Conservation (phyloP, 2,888 invertebrate genomes). For the Aspidiotus destructor region DNA sequence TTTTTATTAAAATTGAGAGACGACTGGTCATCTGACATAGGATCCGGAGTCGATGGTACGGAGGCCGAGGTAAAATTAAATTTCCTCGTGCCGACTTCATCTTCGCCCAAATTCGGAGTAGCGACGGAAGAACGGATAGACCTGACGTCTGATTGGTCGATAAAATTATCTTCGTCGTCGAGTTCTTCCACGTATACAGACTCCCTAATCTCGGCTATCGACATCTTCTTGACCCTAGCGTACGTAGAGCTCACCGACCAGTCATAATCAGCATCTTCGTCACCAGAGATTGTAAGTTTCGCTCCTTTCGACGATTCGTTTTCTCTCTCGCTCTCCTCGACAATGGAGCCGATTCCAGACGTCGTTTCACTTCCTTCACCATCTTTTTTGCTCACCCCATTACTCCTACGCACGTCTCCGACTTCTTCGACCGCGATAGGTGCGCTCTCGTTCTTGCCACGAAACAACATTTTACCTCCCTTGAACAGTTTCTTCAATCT, state of each 20-base stretch:
- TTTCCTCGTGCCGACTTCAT: neutral
- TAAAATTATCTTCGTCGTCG: neutral
- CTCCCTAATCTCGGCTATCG: constrained; percentile 6
- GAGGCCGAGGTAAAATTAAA: neutral
- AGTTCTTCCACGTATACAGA: constrained; percentile 12
- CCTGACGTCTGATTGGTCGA: too few species aligned
- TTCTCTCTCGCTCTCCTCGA: neutral
- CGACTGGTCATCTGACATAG: neutral
- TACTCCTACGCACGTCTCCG: constrained; percentile 14
- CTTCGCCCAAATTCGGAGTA: neutral
- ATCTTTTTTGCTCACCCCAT: constrained; percentile 5
- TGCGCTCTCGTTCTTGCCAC: constrained; percentile 21
- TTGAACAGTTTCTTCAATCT: constrained; percentile 14
- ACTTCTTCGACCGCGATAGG: constrained; percentile 13
- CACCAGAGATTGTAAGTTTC: neutral
- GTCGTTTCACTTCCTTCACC: neutral
- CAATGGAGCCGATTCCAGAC: neutral
- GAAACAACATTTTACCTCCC: constrained; percentile 15
- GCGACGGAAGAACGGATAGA: too few species aligned
- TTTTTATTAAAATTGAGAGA: constrained; percentile 19
- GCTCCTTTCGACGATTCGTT: neutral
- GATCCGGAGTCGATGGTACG: neutral
- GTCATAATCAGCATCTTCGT: neutral
- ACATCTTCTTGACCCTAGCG: constrained; percentile 13
- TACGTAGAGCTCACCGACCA: constrained; percentile 17